Evolutionary conservation across 2,888 invertebrate species (phyloP).

Genomic region (Leptothorax acervorum): DNA sequence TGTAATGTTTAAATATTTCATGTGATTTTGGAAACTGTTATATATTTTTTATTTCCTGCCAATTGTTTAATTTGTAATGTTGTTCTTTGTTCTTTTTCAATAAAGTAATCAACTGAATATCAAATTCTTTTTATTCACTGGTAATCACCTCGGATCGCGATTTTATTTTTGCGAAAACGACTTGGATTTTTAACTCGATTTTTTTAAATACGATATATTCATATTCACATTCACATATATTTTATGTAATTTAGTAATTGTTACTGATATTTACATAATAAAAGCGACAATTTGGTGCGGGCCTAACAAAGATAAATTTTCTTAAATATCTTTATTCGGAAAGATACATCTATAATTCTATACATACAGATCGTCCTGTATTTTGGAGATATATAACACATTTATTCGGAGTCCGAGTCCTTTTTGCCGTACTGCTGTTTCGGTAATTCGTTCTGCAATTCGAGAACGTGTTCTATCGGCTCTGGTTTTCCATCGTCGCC

Average conservation of each 20-base stretch:
- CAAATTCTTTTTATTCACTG: conserved; percentile 32
- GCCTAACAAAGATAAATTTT: conserved; percentile 23
- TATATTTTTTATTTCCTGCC: conserved; percentile 85
- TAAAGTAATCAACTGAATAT: conserved; percentile 82
- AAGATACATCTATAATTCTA: not conserved
- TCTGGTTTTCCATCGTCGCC: conserved; percentile 96
- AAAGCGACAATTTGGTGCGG: not conserved
- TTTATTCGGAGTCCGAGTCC: conserved; percentile 72
- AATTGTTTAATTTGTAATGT: conserved; percentile 85
- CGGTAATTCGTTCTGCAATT: conserved; percentile 91
- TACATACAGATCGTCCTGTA: conserved; percentile 35
- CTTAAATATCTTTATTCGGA: conserved; percentile 22
- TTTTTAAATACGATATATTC: not conserved
- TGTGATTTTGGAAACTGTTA: conserved; percentile 86
- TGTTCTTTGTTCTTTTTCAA: conserved; percentile 86
- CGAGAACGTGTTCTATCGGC: conserved; percentile 94
- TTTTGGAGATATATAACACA: conserved; percentile 29
- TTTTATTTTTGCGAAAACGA: conserved; percentile 14
- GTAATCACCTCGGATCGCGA: conserved; percentile 2
- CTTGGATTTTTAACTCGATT: not conserved
- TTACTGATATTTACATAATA: not conserved
- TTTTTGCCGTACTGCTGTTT: conserved; percentile 86
- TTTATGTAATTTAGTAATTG: conserved; percentile 15
- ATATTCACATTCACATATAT: not conserved
- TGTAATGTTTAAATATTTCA: conserved; percentile 84